Conservation (phyloP, 1,140 invertebrate species). For the Bicyclus anynana region DNA sequence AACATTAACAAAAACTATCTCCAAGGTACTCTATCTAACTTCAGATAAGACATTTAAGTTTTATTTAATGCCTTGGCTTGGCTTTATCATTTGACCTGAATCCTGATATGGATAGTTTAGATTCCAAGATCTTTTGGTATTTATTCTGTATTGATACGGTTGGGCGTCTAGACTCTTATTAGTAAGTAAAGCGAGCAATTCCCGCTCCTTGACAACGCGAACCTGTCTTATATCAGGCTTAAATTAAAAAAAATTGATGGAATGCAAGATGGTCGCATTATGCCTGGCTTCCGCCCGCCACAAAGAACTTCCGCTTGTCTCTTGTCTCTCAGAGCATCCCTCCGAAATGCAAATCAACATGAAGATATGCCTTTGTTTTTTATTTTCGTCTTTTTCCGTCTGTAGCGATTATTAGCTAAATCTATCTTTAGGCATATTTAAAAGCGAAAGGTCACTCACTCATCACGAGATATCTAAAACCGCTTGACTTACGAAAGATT, state of each 20-base stretch:
- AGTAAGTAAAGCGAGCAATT: neutral
- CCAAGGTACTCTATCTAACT: too few species aligned
- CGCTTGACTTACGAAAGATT: too few species aligned
- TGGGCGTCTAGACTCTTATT: neutral
- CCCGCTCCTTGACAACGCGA: slow-evolving; percentile 33
- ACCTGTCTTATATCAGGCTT: slow-evolving; percentile 47
- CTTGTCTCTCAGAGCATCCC: slow-evolving; percentile 66
- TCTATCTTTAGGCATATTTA: neutral
- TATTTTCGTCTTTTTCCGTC: slow-evolving; percentile 23
- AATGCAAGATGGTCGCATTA: slow-evolving; percentile 70
- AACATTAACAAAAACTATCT: too few species aligned
- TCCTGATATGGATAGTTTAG: too few species aligned
- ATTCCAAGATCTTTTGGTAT: too few species aligned
- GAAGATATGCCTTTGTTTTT: slow-evolving; percentile 42
- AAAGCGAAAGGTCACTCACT: too few species aligned
- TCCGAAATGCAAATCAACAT: slow-evolving; percentile 58
- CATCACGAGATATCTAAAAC: too few species aligned
- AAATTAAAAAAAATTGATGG: slow-evolving; percentile 57
- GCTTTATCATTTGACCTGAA: too few species aligned
- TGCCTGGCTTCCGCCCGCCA: slow-evolving; percentile 63
- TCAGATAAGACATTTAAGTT: too few species aligned
- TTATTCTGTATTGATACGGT: too few species aligned
- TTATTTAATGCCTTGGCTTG: too few species aligned
- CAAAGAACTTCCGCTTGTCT: slow-evolving; percentile 72
- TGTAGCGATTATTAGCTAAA: slow-evolving; percentile 18